Evolutionary conservation across 2,113 vertebrate genomes (phyloP).

Genomic region (Charina bottae): DNA sequence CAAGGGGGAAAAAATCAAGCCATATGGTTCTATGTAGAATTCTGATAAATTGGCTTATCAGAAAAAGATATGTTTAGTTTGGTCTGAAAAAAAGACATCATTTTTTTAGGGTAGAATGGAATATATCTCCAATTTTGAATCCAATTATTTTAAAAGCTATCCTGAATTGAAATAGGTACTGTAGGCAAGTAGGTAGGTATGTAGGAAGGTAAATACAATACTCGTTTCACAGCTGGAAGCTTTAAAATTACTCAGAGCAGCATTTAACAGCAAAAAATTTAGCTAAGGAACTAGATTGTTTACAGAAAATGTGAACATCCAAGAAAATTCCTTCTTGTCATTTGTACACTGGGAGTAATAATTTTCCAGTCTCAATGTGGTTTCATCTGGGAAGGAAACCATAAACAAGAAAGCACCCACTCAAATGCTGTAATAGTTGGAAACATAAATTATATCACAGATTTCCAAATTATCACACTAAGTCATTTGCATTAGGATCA

Average conservation of each 20-base stretch:
- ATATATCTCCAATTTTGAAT: not conserved
- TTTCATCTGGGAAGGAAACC: not conserved
- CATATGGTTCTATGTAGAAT: no score
- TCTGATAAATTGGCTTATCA: no score
- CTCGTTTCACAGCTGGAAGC: not conserved
- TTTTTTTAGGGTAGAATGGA: not conserved
- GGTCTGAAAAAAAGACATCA: not conserved
- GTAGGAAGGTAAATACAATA: no score
- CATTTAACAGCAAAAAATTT: no score
- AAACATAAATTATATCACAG: not conserved
- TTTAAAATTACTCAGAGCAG: not conserved
- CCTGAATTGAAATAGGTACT: no score
- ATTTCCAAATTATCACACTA: slow-evolving; percentile 1
- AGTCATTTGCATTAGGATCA: slow-evolving; percentile 23
- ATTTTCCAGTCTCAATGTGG: not conserved
- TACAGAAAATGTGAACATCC: not conserved
- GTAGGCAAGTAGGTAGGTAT: no score
- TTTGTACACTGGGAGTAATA: not conserved
- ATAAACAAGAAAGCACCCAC: not conserved
- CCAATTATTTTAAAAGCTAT: no score
- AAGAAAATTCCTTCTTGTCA: not conserved
- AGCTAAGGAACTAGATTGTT: not conserved
- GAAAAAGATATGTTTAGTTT: no score
- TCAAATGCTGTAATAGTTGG: not conserved
- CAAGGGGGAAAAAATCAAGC: no score